Evolutionary conservation across 2,113 vertebrate genomes (phyloP).

Genomic region (Notothenia coriiceps): DNA sequence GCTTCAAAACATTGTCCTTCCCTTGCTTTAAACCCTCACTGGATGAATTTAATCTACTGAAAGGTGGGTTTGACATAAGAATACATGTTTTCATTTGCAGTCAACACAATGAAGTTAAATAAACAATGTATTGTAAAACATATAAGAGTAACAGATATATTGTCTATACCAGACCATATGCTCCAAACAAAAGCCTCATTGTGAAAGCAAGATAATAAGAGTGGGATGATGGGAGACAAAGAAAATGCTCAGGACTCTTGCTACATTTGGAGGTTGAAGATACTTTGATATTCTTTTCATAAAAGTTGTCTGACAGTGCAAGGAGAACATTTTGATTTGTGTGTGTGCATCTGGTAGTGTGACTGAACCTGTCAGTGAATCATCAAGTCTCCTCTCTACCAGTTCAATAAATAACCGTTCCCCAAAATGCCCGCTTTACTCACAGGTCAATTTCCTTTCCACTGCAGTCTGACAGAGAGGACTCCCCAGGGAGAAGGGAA

Average conservation of each 20-base stretch:
- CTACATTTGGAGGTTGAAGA: slow-evolving; percentile 30
- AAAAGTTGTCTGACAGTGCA: slow-evolving; percentile 14
- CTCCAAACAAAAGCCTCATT: slow-evolving; percentile 22
- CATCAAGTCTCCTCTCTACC: slow-evolving; percentile 60
- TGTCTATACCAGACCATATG: slow-evolving; percentile 24
- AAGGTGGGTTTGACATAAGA: neutral
- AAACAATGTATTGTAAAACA: slow-evolving; percentile 11
- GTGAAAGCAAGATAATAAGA: slow-evolving; percentile 36
- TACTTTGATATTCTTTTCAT: slow-evolving; percentile 26
- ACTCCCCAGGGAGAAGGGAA: slow-evolving; percentile 69
- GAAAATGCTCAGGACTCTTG: slow-evolving; percentile 13
- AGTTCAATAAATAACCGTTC: slow-evolving; percentile 74
- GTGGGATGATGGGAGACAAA: slow-evolving; percentile 10
- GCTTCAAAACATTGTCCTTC: slow-evolving; percentile 2
- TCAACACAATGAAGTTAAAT: slow-evolving; percentile 43
- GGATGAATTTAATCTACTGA: slow-evolving; percentile 17
- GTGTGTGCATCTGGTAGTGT: slow-evolving; percentile 21
- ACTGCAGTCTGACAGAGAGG: slow-evolving; percentile 68
- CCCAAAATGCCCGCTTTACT: slow-evolving; percentile 62
- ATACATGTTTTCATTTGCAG: slow-evolving; percentile 6
- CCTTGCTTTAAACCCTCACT: neutral
- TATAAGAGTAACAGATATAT: slow-evolving; percentile 17
- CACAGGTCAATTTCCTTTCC: slow-evolving; percentile 77
- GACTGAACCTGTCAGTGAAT: slow-evolving; percentile 65
- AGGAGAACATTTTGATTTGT: slow-evolving; percentile 26